phyloP scores from a whole-genome alignment of 2,888 invertebrate species.

The Coremacera marginata region DNA sequence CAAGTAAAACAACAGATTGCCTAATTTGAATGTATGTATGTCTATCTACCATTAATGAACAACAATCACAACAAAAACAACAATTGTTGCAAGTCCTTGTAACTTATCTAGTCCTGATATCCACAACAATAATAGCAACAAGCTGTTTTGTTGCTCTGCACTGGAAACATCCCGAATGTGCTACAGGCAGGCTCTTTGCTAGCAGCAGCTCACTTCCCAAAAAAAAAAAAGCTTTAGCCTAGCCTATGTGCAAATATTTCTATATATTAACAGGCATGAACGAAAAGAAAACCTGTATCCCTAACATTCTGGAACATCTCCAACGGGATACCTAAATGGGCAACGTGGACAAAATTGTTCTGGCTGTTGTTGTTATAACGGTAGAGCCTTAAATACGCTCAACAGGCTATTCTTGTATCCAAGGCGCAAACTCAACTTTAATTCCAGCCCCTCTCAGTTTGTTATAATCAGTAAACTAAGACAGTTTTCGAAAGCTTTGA shows the following conservation, averaged over 20 bases:
- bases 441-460: neutral
- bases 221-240: no score
- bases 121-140: neutral
- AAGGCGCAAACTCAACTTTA: slow-evolving; percentile 25
- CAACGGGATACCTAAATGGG: neutral
- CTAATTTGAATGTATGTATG: neutral
- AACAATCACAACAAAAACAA: neutral
- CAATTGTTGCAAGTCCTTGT: neutral
- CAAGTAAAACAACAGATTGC: neutral
- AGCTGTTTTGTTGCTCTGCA: neutral
- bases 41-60: neutral
- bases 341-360: slow-evolving; percentile 8
- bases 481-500: neutral
- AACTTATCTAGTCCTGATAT: neutral
- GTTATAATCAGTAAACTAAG: neutral
- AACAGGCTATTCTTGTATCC: slow-evolving; percentile 23
- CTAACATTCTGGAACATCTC: neutral
- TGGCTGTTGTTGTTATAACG: neutral
- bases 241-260: neutral
- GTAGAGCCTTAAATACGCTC: neutral
- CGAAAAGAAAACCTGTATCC: neutral
- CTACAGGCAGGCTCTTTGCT: no score
- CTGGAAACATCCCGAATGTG: neutral
- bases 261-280: neutral
- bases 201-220: no score